Evolutionary conservation across 1,140 invertebrate species (phyloP).

Genomic region (Trichomalopsis sarcophagae): DNA sequence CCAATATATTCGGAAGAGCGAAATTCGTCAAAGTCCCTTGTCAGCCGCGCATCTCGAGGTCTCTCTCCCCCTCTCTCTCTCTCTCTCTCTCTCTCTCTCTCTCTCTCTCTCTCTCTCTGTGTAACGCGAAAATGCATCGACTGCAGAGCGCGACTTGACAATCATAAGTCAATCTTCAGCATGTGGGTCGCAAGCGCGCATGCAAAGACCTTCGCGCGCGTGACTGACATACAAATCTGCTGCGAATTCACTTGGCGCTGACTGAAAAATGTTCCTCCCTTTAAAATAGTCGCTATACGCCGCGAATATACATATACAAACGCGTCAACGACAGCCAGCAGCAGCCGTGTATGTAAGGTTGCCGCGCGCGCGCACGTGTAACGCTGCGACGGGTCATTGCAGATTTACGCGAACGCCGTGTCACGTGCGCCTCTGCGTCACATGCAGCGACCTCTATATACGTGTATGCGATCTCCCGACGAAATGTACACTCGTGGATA

Average conservation of each 20-base stretch:
- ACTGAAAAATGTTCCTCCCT: slow-evolving; percentile 31
- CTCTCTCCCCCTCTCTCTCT: too few species aligned
- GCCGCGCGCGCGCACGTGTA: background rate
- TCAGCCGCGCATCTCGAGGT: background rate
- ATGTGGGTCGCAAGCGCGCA: background rate
- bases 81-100: too few species aligned
- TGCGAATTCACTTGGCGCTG: slow-evolving; percentile 35
- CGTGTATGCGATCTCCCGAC: background rate
- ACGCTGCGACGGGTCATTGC: slow-evolving; percentile 28
- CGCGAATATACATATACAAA: too few species aligned
- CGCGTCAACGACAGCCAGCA: background rate
- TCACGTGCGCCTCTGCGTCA: background rate
- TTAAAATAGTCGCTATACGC: background rate
- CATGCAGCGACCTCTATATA: background rate
- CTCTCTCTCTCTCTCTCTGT: too few species aligned
- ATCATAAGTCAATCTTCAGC: slow-evolving; percentile 44
- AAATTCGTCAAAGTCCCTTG: slow-evolving; percentile 41
- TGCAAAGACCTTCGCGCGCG: slow-evolving; percentile 27
- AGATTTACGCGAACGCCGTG: slow-evolving; percentile 15
- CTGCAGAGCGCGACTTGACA: slow-evolving; percentile 13
- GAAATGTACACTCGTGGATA: background rate
- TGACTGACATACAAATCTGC: slow-evolving; percentile 46
- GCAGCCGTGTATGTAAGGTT: background rate
- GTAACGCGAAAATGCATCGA: slow-evolving; percentile 22
- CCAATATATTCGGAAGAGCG: background rate